Base-by-base conservation (phyloP, 2,888 invertebrate species). In the Coenonympha glycerion region DNA sequence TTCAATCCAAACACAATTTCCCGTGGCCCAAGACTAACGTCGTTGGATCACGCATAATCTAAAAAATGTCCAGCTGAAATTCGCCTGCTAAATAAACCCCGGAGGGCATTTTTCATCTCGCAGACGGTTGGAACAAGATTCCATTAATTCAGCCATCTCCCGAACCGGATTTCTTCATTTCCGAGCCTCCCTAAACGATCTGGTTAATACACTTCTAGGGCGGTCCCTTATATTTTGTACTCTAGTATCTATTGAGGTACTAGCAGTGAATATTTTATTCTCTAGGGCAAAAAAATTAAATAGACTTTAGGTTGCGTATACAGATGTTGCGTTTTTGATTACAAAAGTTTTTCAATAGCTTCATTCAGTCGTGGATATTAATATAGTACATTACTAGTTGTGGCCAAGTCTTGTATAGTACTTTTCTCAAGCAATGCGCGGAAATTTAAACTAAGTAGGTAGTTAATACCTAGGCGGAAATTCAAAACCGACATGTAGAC, bases 161-260 rank as follows among this genome's bases (percentile, higher is more conserved):
- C 55, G 55, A 66, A 64, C 75, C 76, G 79, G 79, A 79, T 75
- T 69, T 70, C 69, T 77, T 79, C 76, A 80, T 79, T 79, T 80
- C 79, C 79, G 79, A 65, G 65, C 60, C 64, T 66, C 63, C 66
- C 65, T 60, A 54, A 62, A 57, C 60, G 58, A 36, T 52, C 49
- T 44, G 48, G 45, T 55, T 62, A 56, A 57, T 56, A 56, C 53
- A 56, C 55, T 60, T 49, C 50, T 41, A 49, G 36, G 22, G 24
- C 28, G 26, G 18, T 30, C 28, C 39, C n/a, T n/a, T n/a, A 40
- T 40, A 16, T 46, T 53, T 55, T 49, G 13, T 51, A 47, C 42
- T 49, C 37, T 31, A 44, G 47, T 52, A 52, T 52, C 48, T 48
- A 33, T 33, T 39, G 6, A 19, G n/a, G 34, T n/a, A 31, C 28